Percentiles rank a stretch among this genome's conserved stretches.
phyloP scores from a whole-genome alignment of 2,888 invertebrate genomes.

The Eurytoma adleriae region DNA sequence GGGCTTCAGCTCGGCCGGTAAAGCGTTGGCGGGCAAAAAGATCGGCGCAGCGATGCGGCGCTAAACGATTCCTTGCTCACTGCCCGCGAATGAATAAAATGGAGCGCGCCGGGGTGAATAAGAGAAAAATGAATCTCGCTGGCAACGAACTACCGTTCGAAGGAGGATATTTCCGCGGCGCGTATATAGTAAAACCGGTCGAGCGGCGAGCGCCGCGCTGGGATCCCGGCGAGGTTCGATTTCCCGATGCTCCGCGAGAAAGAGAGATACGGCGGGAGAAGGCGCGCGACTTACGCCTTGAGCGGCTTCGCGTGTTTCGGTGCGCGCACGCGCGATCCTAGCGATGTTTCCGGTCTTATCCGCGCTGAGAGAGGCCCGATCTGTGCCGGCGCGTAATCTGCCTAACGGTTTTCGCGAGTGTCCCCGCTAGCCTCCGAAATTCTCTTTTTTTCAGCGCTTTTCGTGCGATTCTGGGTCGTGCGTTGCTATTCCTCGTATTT shows the following conservation, averaged over 20 bases:
- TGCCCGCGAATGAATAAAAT: not conserved
- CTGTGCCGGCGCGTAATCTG: conserved; percentile 53
- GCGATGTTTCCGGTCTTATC: conserved; percentile 52
- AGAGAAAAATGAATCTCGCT: conserved; percentile 34
- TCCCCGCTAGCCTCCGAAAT: conserved; percentile 19
- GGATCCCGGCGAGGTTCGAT: conserved; percentile 29
- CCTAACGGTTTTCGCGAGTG: conserved; percentile 42
- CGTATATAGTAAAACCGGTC: conserved; percentile 58
- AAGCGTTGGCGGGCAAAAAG: no score
- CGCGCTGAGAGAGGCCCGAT: conserved; percentile 44
- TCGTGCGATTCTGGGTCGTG: no score
- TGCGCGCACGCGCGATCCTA: not conserved
- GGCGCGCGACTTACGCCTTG: not conserved
- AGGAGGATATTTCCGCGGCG: conserved; percentile 60
- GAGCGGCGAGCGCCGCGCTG: conserved; percentile 46
- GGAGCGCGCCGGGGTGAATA: not conserved
- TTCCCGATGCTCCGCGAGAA: conserved; percentile 20
- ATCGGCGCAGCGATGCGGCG: not conserved
- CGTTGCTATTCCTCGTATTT: not conserved
- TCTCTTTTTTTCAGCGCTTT: not conserved
- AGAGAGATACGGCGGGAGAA: not conserved
- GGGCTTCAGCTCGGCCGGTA: no score
- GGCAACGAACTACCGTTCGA: conserved; percentile 63
- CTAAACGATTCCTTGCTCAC: not conserved
- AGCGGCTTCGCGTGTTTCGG: conserved; percentile 18